Conservation (phyloP, 2,888 invertebrate genomes). For the Agelastica alni region DNA sequence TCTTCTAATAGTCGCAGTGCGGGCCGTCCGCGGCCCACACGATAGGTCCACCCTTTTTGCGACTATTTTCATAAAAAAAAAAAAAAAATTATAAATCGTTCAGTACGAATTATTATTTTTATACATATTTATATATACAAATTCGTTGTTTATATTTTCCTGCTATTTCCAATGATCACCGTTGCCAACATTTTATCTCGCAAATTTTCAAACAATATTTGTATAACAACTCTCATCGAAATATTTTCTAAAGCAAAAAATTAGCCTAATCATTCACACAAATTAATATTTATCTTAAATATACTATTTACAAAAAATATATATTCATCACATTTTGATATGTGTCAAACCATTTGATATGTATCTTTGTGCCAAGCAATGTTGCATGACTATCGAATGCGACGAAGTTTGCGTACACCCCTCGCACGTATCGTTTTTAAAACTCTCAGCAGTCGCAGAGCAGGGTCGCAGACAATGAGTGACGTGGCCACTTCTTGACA, state of each 20-base stretch:
- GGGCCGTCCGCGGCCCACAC: too few species aligned
- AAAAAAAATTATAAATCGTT: too few species aligned
- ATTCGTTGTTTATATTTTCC: conserved; percentile 21
- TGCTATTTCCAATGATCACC: too few species aligned
- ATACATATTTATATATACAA: too few species aligned
- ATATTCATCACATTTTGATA: conserved; percentile 43
- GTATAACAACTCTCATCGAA: not conserved
- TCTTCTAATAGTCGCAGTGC: too few species aligned
- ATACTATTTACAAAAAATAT: conserved; percentile 39
- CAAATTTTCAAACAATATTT: conserved; percentile 13
- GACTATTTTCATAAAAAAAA: too few species aligned
- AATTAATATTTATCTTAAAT: conserved; percentile 26
- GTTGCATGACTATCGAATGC: not conserved
- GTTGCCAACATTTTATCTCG: conserved; percentile 5
- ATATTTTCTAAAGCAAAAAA: conserved; percentile 15
- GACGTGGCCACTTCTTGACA: too few species aligned
- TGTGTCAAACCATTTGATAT: conserved; percentile 41
- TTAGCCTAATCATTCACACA: conserved; percentile 31
- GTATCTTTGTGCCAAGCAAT: conserved; percentile 30
- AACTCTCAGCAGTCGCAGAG: not conserved
- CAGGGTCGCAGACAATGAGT: too few species aligned
- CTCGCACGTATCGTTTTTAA: not conserved
- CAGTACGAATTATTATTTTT: too few species aligned
- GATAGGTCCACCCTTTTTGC: too few species aligned
- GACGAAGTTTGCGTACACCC: not conserved